A percentile compares a stretch with the other conserved stretches of the same genome.
These are phyloP conservation scores for Spongia lamella DNA, from an alignment of 37 sponge, comb jelly and placozoan species.

Conservation along the genomic window DNA sequence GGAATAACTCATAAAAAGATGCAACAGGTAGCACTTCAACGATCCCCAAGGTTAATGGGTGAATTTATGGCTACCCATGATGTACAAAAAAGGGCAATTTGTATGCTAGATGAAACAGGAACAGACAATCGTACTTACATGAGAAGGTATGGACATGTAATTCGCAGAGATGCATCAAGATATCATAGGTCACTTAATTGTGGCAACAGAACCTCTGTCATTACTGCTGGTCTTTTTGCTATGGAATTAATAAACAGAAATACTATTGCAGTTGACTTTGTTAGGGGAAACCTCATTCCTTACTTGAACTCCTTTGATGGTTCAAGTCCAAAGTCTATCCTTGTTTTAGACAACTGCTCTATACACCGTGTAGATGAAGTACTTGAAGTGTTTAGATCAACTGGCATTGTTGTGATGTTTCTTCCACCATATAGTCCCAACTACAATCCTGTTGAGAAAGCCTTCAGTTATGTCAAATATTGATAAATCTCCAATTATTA, in stretches of 20 bases:
- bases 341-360: conserved; percentile 48
- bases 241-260: conserved; percentile 26
- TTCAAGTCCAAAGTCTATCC: conserved; percentile 14
- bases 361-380: conserved; percentile 41
- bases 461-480: conserved; percentile 31
- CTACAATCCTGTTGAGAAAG: conserved; percentile 45
- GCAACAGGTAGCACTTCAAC: too few species aligned
- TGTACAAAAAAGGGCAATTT: too few species aligned
- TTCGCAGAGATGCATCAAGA: conserved; percentile 17
- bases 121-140: conserved; percentile 17
- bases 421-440: conserved; percentile 62
- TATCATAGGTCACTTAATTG: conserved; percentile 21
- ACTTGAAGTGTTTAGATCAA: conserved; percentile 1
- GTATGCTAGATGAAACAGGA: too few species aligned
- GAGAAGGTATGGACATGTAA: conserved; percentile 29
- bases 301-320: conserved; percentile 51
- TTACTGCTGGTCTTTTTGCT: conserved; percentile 43
- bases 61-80: too few species aligned
- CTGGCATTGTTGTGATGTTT: conserved; percentile 31
- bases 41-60: too few species aligned
- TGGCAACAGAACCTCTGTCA: conserved; percentile 40
- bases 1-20: too few species aligned
- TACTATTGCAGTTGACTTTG: conserved; percentile 33
- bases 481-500: too few species aligned
- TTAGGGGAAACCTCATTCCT: conserved; percentile 45